Conservation (phyloP, 1,140 invertebrate genomes). For the Monomorium pharaonis region DNA sequence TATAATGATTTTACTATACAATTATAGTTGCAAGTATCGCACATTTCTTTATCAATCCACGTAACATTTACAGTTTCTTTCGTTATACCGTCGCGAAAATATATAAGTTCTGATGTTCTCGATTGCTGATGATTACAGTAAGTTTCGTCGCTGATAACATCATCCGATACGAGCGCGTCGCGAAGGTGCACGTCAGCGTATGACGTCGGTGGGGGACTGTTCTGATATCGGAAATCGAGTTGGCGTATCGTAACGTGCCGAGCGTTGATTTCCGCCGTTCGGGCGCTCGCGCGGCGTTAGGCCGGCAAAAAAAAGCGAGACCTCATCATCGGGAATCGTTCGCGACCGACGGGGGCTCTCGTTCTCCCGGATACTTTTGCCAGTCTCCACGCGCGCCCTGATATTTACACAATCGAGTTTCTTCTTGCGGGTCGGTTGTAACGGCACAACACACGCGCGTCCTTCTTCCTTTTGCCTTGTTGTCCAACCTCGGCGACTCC, state of each 20-base stretch:
- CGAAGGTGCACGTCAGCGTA: not conserved
- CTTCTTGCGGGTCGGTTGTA: too few species aligned
- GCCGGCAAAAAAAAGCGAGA: not conserved
- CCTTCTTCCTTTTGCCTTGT: slow-evolving; percentile 4
- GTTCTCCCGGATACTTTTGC: slow-evolving; percentile 28
- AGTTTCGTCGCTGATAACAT: not conserved
- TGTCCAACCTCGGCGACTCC: slow-evolving; percentile 6
- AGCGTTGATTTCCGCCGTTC: slow-evolving; percentile 35
- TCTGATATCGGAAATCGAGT: slow-evolving; percentile 28
- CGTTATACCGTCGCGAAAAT: not conserved
- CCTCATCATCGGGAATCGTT: not conserved
- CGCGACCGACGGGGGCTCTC: not conserved
- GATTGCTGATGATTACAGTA: not conserved
- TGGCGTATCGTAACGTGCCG: not conserved
- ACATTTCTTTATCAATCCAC: too few species aligned
- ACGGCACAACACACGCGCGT: too few species aligned
- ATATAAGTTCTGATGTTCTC: too few species aligned
- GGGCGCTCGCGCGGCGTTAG: not conserved
- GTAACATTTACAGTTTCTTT: not conserved
- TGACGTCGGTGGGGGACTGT: too few species aligned
- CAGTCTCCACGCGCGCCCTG: not conserved
- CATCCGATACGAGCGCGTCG: not conserved
- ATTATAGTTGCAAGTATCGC: too few species aligned
- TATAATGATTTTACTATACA: too few species aligned
- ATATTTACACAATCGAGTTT: slow-evolving; percentile 34